Percentiles rank a stretch among this genome's conserved stretches.
These are phyloP conservation scores for Pungitius pungitius DNA, from an alignment of 2,113 vertebrate species.

Conservation along the genomic window DNA sequence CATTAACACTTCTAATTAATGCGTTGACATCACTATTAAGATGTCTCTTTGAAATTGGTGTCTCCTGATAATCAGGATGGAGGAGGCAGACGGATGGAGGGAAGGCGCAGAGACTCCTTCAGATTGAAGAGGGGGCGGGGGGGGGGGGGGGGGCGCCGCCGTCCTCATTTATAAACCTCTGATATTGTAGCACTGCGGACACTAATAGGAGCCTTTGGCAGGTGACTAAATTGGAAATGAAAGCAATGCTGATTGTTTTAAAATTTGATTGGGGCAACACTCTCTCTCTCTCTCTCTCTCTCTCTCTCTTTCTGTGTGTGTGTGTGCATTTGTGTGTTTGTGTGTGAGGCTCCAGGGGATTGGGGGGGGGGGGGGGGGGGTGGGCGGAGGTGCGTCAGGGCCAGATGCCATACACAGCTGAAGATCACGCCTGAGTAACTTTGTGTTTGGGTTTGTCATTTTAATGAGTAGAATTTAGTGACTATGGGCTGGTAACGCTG, in stretches of 20 bases:
- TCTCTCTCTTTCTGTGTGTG: background rate
- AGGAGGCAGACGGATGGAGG: slow-evolving; percentile 94
- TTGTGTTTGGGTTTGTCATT: slow-evolving; percentile 85
- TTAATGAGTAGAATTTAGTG: slow-evolving; percentile 88
- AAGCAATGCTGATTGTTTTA: slow-evolving; percentile 84
- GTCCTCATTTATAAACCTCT: slow-evolving; percentile 73
- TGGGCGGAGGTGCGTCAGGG: slow-evolving; percentile 74
- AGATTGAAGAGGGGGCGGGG: slow-evolving; percentile 74
- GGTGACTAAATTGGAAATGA: slow-evolving; percentile 84
- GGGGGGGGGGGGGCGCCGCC: slow-evolving; percentile 57
- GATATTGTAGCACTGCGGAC: slow-evolving; percentile 78
- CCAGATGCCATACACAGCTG: slow-evolving; percentile 86
- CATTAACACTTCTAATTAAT: slow-evolving; percentile 99
- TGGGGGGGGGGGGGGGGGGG: slow-evolving; percentile 56
- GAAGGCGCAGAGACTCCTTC: slow-evolving; percentile 63
- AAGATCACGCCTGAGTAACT: slow-evolving; percentile 82
- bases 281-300: too few relatives aligned
- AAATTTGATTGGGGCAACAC: slow-evolving; percentile 79
- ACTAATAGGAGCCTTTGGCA: slow-evolving; percentile 81
- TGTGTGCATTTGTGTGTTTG: background rate
- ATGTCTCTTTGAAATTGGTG: slow-evolving; percentile 99
- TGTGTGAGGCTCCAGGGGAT: slow-evolving; percentile 56
- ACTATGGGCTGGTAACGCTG: slow-evolving; percentile 78
- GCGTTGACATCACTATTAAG: slow-evolving; percentile 99
- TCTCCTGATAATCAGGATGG: slow-evolving; percentile 99